Conservation (phyloP, 2,888 invertebrate genomes). For the Plebejus argus region DNA sequence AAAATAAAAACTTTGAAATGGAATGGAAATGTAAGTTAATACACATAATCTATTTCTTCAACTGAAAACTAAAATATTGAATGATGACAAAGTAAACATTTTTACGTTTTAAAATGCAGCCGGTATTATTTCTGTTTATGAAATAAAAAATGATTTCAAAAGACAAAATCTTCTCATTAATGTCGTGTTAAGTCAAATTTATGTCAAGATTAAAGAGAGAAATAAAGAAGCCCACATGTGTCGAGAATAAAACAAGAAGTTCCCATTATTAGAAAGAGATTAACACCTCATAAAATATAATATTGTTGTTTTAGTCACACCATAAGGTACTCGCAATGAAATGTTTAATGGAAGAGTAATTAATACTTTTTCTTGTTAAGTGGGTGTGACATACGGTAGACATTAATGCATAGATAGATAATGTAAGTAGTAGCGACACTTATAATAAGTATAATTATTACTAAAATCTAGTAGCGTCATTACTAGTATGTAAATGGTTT, state of each 20-base stretch:
- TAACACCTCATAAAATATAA: slow-evolving; percentile 38
- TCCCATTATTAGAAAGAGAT: slow-evolving; percentile 42
- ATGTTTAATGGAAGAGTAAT: slow-evolving; percentile 20
- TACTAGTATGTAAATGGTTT: too few species aligned
- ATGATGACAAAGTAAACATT: neutral
- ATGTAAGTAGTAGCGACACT: too few species aligned
- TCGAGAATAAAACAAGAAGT: slow-evolving; percentile 58
- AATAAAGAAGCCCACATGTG: slow-evolving; percentile 52
- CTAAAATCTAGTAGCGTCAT: too few species aligned
- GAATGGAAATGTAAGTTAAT: too few species aligned
- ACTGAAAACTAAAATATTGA: neutral
- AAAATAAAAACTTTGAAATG: too few species aligned
- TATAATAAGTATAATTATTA: too few species aligned
- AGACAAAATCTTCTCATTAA: slow-evolving; percentile 46
- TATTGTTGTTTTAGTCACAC: slow-evolving; percentile 36
- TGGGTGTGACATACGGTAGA: neutral
- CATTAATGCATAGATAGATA: neutral
- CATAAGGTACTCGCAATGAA: slow-evolving; percentile 11
- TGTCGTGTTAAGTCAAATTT: slow-evolving; percentile 32
- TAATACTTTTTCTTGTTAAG: slow-evolving; percentile 22
- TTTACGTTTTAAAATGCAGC: neutral
- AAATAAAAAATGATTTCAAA: slow-evolving; percentile 24
- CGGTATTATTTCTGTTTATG: slow-evolving; percentile 2
- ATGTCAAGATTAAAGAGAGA: slow-evolving; percentile 36
- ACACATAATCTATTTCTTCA: too few species aligned